Base-by-base conservation (phyloP, 2,113 vertebrate genomes). In the Caranx melampygus region DNA sequence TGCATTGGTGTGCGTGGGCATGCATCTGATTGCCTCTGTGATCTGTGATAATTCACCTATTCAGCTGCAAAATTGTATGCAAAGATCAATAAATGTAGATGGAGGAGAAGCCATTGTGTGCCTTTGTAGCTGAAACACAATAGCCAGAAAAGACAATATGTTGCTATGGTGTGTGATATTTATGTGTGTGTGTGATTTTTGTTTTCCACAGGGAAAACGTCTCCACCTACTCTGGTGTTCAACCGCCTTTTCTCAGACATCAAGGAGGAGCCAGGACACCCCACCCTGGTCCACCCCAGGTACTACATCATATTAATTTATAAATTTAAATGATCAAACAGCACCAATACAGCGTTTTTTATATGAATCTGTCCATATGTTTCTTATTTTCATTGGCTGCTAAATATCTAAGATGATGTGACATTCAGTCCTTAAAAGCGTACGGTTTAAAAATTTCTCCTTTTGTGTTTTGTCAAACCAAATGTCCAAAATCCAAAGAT, bases 251-350 rank as follows among this genome's bases (percentile, higher is more conserved):
- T 97, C 90, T 94, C 96, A n/a, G 95, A 97, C 82, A 97, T 99
- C 92, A 99, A 99, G 91, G 97, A 99, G 93, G 97, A 99, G 94
- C 95, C 95, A 81, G 97, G 95, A 93, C 93, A 94, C 76, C 93
- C 95, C 64, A 93, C 96, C 83, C 93, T 97, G 93, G 91, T 98
- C 87, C 97, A 98, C 83, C 97, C 98, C 88, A 99, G 98, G 98
- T 99, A 95, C 91, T 85, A 77, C 89, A 93, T 47, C 82, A 35
- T 21, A 61, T 45, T 45, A 37, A 65, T 42, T 52, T 34, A 26
- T 26, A 26, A 1, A 26, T 26, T 26, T 26, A 26, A 26, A 26
- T 11, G 1, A 47, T 40, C 55, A 9, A 71, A 47, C 35, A 45
- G 26, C 73, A 60, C 34, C 0, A 18, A 26, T 2, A 40, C 18